Evolutionary conservation across 35 echinoderm and acorn worm species (phyloP).

Genomic region (Heliocidaris tuberculata): DNA sequence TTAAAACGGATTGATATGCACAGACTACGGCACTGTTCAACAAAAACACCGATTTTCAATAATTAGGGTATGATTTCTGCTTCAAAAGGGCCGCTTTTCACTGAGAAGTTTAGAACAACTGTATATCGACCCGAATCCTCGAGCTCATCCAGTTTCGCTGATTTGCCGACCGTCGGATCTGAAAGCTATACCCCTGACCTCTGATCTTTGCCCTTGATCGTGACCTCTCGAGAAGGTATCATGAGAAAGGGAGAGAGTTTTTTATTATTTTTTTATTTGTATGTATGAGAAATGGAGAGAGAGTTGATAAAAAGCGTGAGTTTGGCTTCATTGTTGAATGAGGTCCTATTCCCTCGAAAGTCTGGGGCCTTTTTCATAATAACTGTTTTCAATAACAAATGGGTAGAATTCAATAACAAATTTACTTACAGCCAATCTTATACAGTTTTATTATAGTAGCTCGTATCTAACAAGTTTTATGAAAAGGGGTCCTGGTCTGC

Average conservation of each 20-base stretch:
- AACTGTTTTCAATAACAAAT: no score
- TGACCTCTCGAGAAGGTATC: neutral
- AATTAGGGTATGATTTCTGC: neutral
- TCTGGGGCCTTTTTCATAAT: no score
- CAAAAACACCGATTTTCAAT: neutral
- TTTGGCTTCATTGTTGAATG: neutral
- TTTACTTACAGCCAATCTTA: no score
- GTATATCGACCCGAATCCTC: neutral
- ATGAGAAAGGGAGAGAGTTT: neutral
- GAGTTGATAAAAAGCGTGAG: neutral
- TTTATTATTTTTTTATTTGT: no score
- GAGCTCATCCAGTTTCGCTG: neutral
- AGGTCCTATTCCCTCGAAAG: neutral
- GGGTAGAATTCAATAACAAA: no score
- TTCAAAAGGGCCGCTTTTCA: neutral
- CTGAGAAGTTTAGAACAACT: neutral
- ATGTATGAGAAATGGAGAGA: neutral
- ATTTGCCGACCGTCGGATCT: neutral
- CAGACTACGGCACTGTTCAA: neutral
- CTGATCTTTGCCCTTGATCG: neutral
- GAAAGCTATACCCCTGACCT: neutral
- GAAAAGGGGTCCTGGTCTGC: no score
- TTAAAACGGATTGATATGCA: neutral
- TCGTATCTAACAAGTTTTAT: no score
- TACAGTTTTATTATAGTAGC: no score